These are phyloP conservation scores for Cephus cinctus DNA, from an alignment of 1,140 invertebrate genomes.

Conservation along the genomic window DNA sequence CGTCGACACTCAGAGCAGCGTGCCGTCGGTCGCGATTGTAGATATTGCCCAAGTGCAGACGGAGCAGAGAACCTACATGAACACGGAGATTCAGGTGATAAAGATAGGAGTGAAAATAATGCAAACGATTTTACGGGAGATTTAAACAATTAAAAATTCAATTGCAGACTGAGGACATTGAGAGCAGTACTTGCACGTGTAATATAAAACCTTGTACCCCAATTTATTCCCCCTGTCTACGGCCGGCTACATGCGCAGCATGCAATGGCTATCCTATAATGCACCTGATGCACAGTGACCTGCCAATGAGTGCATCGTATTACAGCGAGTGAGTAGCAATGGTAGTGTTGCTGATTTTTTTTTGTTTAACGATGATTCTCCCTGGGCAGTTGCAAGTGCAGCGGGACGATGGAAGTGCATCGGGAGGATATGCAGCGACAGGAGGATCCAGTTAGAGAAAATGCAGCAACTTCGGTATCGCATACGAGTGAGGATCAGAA, in stretches of 20 bases:
- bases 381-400: conserved; percentile 16
- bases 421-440: conserved; percentile 3
- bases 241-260: conserved; percentile 9
- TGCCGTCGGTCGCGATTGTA: conserved; percentile 17
- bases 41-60: conserved; percentile 35
- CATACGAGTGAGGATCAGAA: conserved; percentile 21
- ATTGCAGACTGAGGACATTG: neutral
- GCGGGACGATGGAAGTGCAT: neutral
- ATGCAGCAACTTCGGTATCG: conserved; percentile 18
- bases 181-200: neutral
- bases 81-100: conserved; percentile 28
- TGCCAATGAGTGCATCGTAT: no score
- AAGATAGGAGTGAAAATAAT: neutral
- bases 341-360: no score
- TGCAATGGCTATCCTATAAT: conserved; percentile 30
- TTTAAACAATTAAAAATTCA: conserved; percentile 3
- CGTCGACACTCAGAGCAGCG: conserved; percentile 32
- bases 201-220: conserved; percentile 5
- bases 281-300: conserved; percentile 26
- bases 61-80: conserved; percentile 13
- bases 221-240: no score
- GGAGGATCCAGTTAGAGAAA: conserved; percentile 4
- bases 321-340: no score
- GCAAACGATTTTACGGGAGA: neutral
- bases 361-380: conserved; percentile 17